Conservation (phyloP, 2,797 vertebrate genomes). For the Dipus sagitta region DNA sequence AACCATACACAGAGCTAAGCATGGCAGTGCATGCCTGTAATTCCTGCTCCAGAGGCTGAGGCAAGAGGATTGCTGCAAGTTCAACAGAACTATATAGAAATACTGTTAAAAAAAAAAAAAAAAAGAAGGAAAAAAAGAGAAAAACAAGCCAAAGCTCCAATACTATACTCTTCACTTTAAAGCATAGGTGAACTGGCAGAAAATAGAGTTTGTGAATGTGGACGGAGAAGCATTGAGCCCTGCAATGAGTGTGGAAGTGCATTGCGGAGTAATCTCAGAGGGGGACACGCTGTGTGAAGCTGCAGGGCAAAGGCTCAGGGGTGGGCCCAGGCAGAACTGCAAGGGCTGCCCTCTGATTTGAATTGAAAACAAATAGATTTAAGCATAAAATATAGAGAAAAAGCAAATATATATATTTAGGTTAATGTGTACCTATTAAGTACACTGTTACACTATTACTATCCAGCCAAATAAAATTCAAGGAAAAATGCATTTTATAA, state of each 20-base stretch:
- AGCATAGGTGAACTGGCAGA: not conserved
- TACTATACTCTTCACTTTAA: not conserved
- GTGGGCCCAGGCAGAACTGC: not conserved
- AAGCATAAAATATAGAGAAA: slow-evolving; percentile 1
- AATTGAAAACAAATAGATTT: slow-evolving; percentile 1
- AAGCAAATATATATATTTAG: slow-evolving; percentile 25
- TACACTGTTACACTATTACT: not conserved
- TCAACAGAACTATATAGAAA: no score
- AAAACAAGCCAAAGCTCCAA: not conserved
- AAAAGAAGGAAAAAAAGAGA: not conserved
- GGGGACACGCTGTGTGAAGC: no score
- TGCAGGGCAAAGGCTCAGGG: not conserved
- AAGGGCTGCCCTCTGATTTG: not conserved
- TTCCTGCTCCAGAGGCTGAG: no score
- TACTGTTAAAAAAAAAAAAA: no score
- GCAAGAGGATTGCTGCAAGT: no score
- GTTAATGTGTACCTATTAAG: not conserved
- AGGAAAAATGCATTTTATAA: slow-evolving; percentile 8
- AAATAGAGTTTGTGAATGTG: not conserved
- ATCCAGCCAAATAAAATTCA: slow-evolving; percentile 5
- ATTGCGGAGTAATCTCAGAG: not conserved
- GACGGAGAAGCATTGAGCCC: not conserved
- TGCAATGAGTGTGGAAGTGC: not conserved
- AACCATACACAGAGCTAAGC: no score
- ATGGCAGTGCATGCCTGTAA: no score